Conservation (phyloP, 2,113 vertebrate genomes). For the Corythornis cristatus region DNA sequence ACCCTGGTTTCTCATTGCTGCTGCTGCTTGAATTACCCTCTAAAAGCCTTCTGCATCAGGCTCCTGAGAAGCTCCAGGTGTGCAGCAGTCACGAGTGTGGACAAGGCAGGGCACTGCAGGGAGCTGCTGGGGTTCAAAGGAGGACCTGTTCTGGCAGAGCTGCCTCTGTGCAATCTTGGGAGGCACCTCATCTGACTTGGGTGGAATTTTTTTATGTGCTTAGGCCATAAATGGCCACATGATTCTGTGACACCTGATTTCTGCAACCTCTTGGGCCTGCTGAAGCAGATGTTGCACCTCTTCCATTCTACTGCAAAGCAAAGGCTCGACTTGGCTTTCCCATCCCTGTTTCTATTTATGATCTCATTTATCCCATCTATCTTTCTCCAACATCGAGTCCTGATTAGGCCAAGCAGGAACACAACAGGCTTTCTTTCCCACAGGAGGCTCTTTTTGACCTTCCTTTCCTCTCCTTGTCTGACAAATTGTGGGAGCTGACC, state of each 20-base stretch:
- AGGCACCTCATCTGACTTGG: neutral
- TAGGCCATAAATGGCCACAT: neutral
- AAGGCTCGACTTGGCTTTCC: neutral
- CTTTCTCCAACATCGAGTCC: conserved; percentile 54
- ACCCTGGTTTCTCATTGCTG: neutral
- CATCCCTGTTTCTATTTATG: conserved; percentile 46
- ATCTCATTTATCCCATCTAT: conserved; percentile 37
- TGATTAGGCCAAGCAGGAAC: conserved; percentile 52
- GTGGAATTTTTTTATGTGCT: neutral
- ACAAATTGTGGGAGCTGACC: conserved; percentile 85
- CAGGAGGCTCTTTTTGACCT: conserved; percentile 61
- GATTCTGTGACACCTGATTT: neutral
- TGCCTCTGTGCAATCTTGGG: neutral
- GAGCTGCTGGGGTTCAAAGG: neutral
- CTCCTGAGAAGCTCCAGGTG: neutral
- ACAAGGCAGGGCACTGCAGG: neutral
- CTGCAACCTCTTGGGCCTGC: neutral
- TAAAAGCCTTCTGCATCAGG: neutral
- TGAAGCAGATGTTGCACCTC: neutral
- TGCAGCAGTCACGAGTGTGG: neutral
- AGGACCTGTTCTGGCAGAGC: neutral
- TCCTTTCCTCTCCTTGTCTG: conserved; percentile 73
- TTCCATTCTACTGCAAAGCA: neutral
- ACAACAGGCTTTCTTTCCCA: conserved; percentile 32
- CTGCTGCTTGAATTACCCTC: neutral